Conservation (phyloP, 2,797 vertebrate genomes). For the Clarias laeviceps region DNA sequence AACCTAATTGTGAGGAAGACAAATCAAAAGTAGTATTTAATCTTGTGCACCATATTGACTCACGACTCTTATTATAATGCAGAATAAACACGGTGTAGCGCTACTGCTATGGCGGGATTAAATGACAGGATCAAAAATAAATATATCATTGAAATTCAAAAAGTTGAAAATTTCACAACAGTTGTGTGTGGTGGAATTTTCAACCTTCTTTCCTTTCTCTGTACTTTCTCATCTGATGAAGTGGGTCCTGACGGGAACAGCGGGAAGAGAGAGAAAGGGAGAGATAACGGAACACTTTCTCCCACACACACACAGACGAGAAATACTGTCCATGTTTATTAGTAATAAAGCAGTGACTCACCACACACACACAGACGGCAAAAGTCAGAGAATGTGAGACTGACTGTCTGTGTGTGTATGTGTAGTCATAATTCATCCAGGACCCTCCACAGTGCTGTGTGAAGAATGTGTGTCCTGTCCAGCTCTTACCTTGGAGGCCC, state of each 20-base stretch:
- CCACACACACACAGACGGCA: neutral
- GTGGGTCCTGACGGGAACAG: constrained; percentile 2
- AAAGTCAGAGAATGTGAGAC: constrained; percentile 9
- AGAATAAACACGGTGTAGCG: neutral
- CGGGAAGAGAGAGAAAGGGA: neutral
- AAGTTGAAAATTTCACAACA: neutral
- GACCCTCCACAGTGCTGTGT: constrained; percentile 5
- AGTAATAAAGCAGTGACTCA: constrained; percentile 9
- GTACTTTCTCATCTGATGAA: constrained; percentile 9
- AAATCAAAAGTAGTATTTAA: neutral
- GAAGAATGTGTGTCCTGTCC: constrained; percentile 5
- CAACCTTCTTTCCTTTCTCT: constrained; percentile 6
- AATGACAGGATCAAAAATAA: neutral
- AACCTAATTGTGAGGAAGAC: neutral
- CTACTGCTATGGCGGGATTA: neutral
- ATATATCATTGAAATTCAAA: neutral
- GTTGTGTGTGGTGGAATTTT: neutral
- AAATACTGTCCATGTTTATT: constrained; percentile 1
- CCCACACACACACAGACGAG: neutral
- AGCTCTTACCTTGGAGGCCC: constrained; percentile 83
- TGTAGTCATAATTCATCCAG: neutral
- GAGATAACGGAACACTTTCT: too few relatives aligned
- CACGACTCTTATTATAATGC: neutral
- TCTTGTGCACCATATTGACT: too few relatives aligned
- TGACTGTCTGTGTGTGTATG: neutral